Evolutionary conservation across 2,113 vertebrate genomes (phyloP), one percentile per base, ranked within the genome.

Genomic region (Odocoileus virginianus): DNA sequence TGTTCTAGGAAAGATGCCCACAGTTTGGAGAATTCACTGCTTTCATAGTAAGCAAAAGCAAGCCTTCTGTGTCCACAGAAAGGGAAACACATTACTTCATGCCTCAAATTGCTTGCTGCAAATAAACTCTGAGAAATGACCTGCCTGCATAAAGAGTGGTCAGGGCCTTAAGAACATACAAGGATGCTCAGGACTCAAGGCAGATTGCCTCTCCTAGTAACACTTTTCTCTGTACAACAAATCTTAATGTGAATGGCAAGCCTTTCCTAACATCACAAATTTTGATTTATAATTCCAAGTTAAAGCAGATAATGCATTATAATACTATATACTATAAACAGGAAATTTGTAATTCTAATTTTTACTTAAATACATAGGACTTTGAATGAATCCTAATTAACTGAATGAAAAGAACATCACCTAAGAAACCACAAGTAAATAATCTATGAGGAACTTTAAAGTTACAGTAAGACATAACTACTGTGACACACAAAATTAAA

Each of bases 1-100:
- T 55, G 36, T 93, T 64, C 60, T 55, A 86, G 43, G 88, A 79
- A 93, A 58, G 45, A 86, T 92, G 57, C 4, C 36, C 43, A n/a
- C 40, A 57, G 47, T 89, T 82, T 96, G 40, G 83, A 47, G 23
- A 82, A 43, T 43, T 88, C 36, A 30, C 58, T 43, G 9, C 61
- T 92, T 97, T 95, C 27, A 94, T 8, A 64, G 60, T 67, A 94
- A 92, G 57, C 60, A 95, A 43, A 97, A 89, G 19, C 40, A 90
- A 91, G 11, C 47, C 58, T 94, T 14, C 47, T 92, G 25, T 93
- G 40, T 88, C 33, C 76, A 85, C 90, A 17, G 13, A 64, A 94
- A 90, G 92, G 14, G 7, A 54, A 94, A 90, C 21, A 91, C 16
- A 3, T 87, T 96, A 78, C 5, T 50, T 81, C 92, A 57, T 79